phyloP scores from a whole-genome alignment of 2,113 vertebrate genomes.

The Chloropsis hardwickii region DNA sequence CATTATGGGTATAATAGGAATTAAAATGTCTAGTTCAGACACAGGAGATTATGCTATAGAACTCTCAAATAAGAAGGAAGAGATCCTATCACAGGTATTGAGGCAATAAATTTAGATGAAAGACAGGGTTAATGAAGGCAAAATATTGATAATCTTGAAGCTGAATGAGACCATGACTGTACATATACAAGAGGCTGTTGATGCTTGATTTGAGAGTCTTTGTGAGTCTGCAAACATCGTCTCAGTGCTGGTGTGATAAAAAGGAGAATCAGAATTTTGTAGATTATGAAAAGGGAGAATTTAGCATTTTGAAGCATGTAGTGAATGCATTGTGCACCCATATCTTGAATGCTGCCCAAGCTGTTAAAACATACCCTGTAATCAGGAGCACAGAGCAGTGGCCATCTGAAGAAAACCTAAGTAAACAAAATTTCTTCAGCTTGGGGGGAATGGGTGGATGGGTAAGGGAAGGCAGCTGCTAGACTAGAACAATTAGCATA shows the following conservation, averaged over 20 bases:
- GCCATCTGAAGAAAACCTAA: background rate
- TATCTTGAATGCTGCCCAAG: background rate
- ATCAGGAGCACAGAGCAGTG: background rate
- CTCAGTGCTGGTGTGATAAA: background rate
- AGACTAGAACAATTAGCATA: background rate
- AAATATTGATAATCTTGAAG: background rate
- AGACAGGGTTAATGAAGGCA: background rate
- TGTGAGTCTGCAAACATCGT: background rate
- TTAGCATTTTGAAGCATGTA: background rate
- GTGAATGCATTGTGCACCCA: rapidly evolving
- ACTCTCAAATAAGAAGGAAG: background rate
- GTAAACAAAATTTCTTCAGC: background rate
- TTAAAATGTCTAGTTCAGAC: background rate
- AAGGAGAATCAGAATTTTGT: background rate
- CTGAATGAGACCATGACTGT: background rate
- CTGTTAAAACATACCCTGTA: background rate
- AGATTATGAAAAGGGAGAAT: background rate
- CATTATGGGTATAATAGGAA: background rate
- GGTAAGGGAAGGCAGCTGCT: background rate
- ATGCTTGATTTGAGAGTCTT: background rate
- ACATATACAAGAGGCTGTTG: background rate
- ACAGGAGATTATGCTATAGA: background rate
- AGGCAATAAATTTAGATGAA: background rate
- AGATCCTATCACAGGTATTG: background rate
- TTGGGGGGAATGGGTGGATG: background rate